Evolutionary conservation across 2,797 vertebrate species (phyloP).

Genomic region (Emys orbicularis): DNA sequence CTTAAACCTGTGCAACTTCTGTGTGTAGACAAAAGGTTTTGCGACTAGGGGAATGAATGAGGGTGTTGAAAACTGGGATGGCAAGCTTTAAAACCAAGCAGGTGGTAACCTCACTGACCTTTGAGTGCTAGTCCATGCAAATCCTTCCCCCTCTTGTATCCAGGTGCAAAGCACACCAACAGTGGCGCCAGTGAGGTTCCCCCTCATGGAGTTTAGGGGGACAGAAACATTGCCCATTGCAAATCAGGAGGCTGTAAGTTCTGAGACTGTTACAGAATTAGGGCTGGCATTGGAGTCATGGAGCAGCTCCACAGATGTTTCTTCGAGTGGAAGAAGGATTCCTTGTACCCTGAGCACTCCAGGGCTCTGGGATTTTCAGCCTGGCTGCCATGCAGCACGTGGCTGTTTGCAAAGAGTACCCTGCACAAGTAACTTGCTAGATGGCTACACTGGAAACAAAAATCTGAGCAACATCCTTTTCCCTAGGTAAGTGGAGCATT

Average conservation of each 20-base stretch:
- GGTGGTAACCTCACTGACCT: neutral
- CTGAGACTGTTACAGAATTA: neutral
- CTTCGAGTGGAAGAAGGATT: neutral
- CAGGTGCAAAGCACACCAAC: neutral
- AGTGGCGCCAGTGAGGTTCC: neutral
- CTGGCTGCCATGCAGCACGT: neutral
- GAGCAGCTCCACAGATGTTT: neutral
- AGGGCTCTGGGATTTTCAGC: neutral
- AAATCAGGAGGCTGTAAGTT: neutral
- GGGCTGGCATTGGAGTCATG: neutral
- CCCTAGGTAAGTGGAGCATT: neutral
- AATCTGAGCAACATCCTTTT: neutral
- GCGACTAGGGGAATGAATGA: neutral
- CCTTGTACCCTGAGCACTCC: neutral
- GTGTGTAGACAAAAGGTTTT: neutral
- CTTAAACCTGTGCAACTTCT: neutral
- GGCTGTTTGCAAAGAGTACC: neutral
- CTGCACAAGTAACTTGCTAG: neutral
- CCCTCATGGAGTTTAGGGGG: neutral
- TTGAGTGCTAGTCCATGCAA: neutral
- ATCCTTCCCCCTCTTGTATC: neutral
- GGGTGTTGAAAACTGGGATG: neutral
- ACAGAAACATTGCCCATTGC: neutral
- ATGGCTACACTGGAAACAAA: neutral
- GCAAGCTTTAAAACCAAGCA: neutral